These are phyloP conservation scores for Eupithecia centaureata DNA, from an alignment of 2,888 invertebrate genomes.

Conservation along the genomic window DNA sequence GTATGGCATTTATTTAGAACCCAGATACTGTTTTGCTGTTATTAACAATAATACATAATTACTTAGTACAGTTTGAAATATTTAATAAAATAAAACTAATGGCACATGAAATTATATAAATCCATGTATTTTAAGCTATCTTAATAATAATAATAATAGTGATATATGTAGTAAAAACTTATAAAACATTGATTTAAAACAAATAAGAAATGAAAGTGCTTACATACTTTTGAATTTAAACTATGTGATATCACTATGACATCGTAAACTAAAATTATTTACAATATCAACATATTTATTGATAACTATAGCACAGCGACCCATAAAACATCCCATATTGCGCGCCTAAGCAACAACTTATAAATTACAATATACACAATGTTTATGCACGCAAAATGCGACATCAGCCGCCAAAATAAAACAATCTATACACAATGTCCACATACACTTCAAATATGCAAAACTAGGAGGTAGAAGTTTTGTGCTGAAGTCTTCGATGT, in stretches of 20 bases:
- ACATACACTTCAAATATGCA: background rate
- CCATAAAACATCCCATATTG: conserved; percentile 12
- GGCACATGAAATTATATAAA: conserved; percentile 25
- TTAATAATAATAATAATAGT: conserved; percentile 17
- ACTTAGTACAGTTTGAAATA: conserved; percentile 1
- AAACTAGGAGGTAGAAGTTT: conserved; percentile 11
- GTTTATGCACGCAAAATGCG: conserved; percentile 1
- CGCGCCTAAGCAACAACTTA: conserved; percentile 1
- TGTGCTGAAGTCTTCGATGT: conserved; percentile 10
- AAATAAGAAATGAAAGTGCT: conserved; percentile 11
- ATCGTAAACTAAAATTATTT: conserved; percentile 25
- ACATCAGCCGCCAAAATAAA: conserved; percentile 5
- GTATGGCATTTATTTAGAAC: conserved; percentile 26
- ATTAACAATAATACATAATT: conserved; percentile 5
- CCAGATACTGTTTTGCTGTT: conserved; percentile 11
- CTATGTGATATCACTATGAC: conserved; percentile 11
- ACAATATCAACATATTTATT: conserved; percentile 31
- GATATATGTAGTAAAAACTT: conserved; percentile 13
- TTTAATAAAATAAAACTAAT: conserved; percentile 15
- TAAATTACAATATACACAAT: conserved; percentile 4
- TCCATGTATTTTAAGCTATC: conserved; percentile 26
- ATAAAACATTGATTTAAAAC: conserved; percentile 21
- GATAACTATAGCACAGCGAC: conserved; percentile 21
- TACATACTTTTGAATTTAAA: background rate
- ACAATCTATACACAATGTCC: conserved; percentile 7